A percentile compares a stretch with the other conserved stretches of the same genome.
These are phyloP conservation scores for Rapana venosa DNA, from an alignment of 2,888 invertebrate species.

Conservation along the genomic window DNA sequence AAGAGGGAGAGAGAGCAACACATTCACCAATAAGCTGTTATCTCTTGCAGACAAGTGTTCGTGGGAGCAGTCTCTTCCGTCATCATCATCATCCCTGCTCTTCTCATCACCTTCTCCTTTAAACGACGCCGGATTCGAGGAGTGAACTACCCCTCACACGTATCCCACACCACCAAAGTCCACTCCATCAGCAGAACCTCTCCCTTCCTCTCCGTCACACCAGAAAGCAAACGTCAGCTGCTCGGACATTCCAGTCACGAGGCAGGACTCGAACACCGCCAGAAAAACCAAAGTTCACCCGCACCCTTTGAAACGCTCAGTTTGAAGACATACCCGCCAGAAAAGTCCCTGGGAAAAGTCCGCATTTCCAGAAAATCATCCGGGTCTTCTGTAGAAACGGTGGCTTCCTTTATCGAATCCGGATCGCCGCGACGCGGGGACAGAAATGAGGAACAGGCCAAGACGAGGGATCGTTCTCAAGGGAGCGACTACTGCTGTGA, in stretches of 20 bases:
- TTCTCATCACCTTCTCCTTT: slow-evolving; percentile 52
- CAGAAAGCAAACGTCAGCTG: not conserved
- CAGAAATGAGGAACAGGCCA: not conserved
- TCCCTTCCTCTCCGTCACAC: not conserved
- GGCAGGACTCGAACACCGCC: not conserved
- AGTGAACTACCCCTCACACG: not conserved
- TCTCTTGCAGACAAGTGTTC: slow-evolving; percentile 53
- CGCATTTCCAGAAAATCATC: not conserved
- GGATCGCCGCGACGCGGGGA: not conserved
- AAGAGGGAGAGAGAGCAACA: no score
- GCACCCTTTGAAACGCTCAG: not conserved
- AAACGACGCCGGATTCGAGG: slow-evolving; percentile 41
- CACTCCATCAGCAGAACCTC: not conserved
- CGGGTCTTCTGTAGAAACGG: not conserved
- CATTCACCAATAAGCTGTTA: no score
- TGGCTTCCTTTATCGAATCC: not conserved
- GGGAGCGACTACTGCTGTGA: not conserved
- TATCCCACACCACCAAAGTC: not conserved
- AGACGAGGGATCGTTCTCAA: not conserved
- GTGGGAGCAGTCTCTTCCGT: slow-evolving; percentile 57
- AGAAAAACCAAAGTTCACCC: not conserved
- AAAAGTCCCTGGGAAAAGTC: not conserved
- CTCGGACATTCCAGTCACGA: not conserved
- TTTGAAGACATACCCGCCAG: not conserved
- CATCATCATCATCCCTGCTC: slow-evolving; percentile 52